Evolutionary conservation across 2,113 vertebrate species (phyloP), one percentile per base, ranked within the genome.

Genomic region (Uria lomvia): DNA sequence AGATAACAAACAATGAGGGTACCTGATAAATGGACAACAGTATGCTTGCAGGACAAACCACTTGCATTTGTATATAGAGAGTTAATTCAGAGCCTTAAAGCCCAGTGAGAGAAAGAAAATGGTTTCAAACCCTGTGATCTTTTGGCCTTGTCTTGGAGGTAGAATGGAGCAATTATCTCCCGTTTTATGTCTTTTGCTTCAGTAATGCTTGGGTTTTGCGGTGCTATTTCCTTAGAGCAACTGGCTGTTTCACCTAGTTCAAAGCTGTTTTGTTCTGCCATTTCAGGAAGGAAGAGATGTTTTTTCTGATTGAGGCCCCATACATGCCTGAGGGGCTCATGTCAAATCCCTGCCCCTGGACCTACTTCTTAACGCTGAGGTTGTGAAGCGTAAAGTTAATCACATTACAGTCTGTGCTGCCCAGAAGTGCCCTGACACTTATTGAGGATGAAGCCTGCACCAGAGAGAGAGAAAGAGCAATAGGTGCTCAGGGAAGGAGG

Each of bases 351-450:
- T 94, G 52, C 90, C 79, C 67, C 0, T 0, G 75, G 88, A 88
- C 67, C 78, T 70, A 29, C 79, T 93, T 94, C 81, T 90, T 86
- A 87, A 77, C 4, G 4, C 65, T 80, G 60, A 92, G 68, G 56
- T 88, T 86, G 72, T 86, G 96, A 91, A 93, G 92, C 92, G 81
- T 91, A 36, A 97, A 94, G 88, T 90, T 93, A 93, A 90, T 96
- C 92, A 80, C 82, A 71, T 96, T 88, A 86, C 59, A 83, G 88
- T 12, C 94, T 92, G 67, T 83, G 79, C 82, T 90, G 78, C 78
- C 27, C 67, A 71, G 67, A 52, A 79, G 53, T 34, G 22, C 55
- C 43, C 68, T 83, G 65, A 42, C 86, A 67, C 72, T 80, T 95
- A 52, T 40, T 92, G 86, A 90, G 72, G 80, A 66, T 67, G 52